Evolutionary conservation across 2,888 invertebrate species (phyloP).

Genomic region (Epirrhoe tristata): DNA sequence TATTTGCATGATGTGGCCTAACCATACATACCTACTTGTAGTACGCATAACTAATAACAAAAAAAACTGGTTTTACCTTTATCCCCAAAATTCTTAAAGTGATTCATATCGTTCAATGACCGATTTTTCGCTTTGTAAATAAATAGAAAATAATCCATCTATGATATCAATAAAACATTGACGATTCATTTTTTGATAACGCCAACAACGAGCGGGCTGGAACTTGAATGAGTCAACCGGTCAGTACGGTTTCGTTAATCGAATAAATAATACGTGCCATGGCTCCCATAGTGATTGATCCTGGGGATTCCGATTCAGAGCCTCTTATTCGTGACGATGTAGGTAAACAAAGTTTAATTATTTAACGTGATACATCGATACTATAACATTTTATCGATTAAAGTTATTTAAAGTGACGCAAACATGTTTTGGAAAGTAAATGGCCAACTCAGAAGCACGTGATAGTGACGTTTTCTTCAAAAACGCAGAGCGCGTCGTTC

Average conservation of each 20-base stretch:
- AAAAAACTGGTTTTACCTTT: too few relatives aligned
- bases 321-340: constrained; percentile 59
- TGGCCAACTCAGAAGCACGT: constrained; percentile 45
- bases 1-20: too few relatives aligned
- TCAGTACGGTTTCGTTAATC: constrained; percentile 36
- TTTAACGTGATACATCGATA: background rate
- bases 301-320: constrained; percentile 56
- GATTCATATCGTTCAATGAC: background rate
- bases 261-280: constrained; percentile 40
- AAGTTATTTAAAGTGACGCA: constrained; percentile 4
- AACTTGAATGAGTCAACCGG: constrained; percentile 7
- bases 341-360: constrained; percentile 52
- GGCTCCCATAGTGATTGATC: constrained; percentile 42
- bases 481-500: background rate
- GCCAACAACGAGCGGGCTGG: constrained; percentile 3
- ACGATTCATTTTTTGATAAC: constrained; percentile 18
- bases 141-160: constrained; percentile 3
- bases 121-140: background rate
- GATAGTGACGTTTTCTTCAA: constrained; percentile 34
- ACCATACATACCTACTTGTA: too few relatives aligned
- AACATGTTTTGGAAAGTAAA: constrained; percentile 32
- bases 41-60: too few relatives aligned
- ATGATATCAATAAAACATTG: constrained; percentile 2
- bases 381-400: background rate
- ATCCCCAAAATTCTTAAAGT: too few relatives aligned